Evolutionary conservation across 2,797 vertebrate genomes (phyloP), one percentile per base, ranked within the genome.

Genomic region (Hafferia zeledoni): DNA sequence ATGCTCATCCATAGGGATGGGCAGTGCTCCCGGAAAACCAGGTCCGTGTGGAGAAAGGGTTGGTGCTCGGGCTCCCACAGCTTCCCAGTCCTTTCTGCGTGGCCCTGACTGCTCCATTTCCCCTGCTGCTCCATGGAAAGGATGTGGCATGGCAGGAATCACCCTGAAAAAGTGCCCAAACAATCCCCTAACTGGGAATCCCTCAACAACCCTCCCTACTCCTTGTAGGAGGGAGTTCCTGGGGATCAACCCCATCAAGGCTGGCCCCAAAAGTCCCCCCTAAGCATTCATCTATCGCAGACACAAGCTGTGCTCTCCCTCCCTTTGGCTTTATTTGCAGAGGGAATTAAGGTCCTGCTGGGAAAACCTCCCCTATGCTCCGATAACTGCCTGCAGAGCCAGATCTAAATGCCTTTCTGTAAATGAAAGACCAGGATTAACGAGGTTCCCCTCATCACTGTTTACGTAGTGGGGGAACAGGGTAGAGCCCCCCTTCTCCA

Each of bases 361-460:
- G 53, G 87, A 95, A 93, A 85, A 53, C 68, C 39, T 63, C 43
- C 57, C 82, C 39, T 74, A 41, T 43, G 23, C 72, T 79, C 81
- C 35, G 92, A 65, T 72, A 69, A 85, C 83, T 69, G 60, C 52
- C 24, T 33, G 69, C 68, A 59, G 77, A 65, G 68, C 53, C 47
- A 50, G 75, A 28, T 68, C 28, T 63, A 89, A 93, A 94, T 59
- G 69, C 55, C 91, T 92, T 93, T 91, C 90, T 88, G 89, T 86
- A 95, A 95, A 83, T 65, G 82, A 92, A 91, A 68, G 69, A 31
- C 59, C 53, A 76, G 84, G 94, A 96, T 97, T 95, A 95, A 94
- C 2, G 9, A 96, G 82, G 69, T 85, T 95, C 47, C 61, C 78
- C 76, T 83, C 5, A 0, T 61, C 55, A 43, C 41, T 75, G 56